A percentile compares a stretch with the other conserved stretches of the same genome.
These are phyloP conservation scores for Dasysyrphus albostriatus DNA, from an alignment of 2,888 invertebrate genomes.

Conservation along the genomic window DNA sequence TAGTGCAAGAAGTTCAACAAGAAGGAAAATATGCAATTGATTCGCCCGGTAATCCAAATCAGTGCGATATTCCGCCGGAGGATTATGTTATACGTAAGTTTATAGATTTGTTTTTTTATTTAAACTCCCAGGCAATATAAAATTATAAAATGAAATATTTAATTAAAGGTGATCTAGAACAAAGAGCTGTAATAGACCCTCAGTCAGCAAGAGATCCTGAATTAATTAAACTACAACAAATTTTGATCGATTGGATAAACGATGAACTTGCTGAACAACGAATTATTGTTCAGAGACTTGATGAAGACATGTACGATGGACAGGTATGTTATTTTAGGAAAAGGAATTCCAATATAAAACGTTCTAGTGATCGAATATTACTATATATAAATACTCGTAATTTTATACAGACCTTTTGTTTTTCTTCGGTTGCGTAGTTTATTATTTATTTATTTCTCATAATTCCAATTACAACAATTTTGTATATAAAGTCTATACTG, in stretches of 20 bases:
- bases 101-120: too few species aligned
- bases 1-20: constrained; percentile 97
- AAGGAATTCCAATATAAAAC: neutral
- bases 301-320: constrained; percentile 99
- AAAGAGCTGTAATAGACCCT: constrained; percentile 97
- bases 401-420: too few species aligned
- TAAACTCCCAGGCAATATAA: too few species aligned
- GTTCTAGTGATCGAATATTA: too few species aligned
- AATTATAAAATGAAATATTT: too few species aligned
- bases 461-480: too few species aligned
- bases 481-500: too few species aligned
- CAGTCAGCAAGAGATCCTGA: constrained; percentile 94
- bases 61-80: constrained; percentile 95
- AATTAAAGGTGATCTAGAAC: constrained; percentile 95
- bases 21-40: constrained; percentile 98
- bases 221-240: constrained; percentile 91
- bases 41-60: constrained; percentile 95
- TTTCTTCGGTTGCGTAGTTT: too few species aligned
- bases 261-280: constrained; percentile 98
- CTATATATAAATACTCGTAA: too few species aligned
- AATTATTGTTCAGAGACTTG: constrained; percentile 98
- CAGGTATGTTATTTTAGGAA: constrained; percentile 85
- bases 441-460: too few species aligned
- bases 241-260: constrained; percentile 99
- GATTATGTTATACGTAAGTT: constrained; percentile 93